A percentile compares a stretch with the other conserved stretches of the same genome.
phyloP scores from a whole-genome alignment of 2,888 invertebrate species.

The Arge pagana region DNA sequence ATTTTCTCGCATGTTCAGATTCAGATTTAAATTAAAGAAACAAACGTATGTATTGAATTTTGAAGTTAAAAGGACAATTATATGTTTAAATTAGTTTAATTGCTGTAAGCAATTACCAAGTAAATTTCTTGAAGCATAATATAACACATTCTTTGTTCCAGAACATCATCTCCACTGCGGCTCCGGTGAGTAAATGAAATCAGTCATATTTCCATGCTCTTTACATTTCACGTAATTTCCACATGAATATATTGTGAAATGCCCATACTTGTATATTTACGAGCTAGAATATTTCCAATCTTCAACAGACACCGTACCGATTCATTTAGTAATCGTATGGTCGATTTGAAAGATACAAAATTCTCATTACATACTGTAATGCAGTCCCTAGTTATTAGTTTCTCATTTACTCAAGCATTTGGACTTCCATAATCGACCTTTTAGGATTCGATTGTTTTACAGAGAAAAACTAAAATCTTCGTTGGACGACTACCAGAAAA shows the following conservation, averaged over 20 bases:
- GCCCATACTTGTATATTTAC: conserved; percentile 19
- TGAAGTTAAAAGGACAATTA: no score
- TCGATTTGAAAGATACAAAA: conserved; percentile 49
- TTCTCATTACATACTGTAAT: not conserved
- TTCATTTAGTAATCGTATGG: conserved; percentile 38
- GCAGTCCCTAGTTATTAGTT: not conserved
- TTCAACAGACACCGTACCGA: conserved; percentile 54
- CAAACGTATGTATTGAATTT: no score
- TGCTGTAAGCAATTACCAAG: no score
- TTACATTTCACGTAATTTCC: conserved; percentile 14
- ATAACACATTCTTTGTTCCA: conserved; percentile 47
- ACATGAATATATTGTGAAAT: conserved; percentile 25
- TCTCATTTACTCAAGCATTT: conserved; percentile 17
- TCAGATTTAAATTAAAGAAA: no score
- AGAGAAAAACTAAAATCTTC: conserved; percentile 83
- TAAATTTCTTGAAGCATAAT: no score
- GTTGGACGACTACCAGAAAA: conserved; percentile 89
- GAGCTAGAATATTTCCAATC: conserved; percentile 43
- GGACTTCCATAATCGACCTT: conserved; percentile 6
- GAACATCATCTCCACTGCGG: conserved; percentile 56
- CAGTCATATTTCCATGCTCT: not conserved
- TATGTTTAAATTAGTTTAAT: no score
- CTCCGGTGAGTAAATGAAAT: conserved; percentile 49
- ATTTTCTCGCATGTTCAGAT: no score
- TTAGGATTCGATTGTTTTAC: conserved; percentile 30